phyloP scores from a whole-genome alignment of 2,797 vertebrate species.

The Muscicapa comitata region DNA sequence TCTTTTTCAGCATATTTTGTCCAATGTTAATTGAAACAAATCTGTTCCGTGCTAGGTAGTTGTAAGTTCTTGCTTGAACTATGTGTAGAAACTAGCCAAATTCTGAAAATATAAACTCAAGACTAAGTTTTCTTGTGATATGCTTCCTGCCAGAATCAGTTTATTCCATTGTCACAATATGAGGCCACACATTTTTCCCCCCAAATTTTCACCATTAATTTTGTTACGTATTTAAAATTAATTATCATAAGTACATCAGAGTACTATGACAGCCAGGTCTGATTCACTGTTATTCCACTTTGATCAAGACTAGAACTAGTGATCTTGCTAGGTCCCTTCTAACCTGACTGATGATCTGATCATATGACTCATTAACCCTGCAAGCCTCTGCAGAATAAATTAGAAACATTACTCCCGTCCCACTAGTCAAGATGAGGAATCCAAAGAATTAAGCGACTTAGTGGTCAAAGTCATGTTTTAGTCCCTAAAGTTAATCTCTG shows the following conservation, averaged over 20 bases:
- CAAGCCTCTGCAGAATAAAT: neutral
- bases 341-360: neutral
- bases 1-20: neutral
- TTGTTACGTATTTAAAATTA: neutral
- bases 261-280: neutral
- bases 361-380: neutral
- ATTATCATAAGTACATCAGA: neutral
- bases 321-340: neutral
- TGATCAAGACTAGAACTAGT: neutral
- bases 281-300: neutral
- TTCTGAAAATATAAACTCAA: neutral
- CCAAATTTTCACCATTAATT: fast-evolving
- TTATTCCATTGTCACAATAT: neutral
- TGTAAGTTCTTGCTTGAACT: neutral
- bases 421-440: neutral
- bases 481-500: neutral
- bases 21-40: neutral
- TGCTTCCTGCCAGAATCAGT: neutral
- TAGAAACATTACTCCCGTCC: neutral
- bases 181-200: neutral
- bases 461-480: neutral
- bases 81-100: fast-evolving
- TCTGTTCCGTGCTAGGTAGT: neutral
- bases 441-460: neutral
- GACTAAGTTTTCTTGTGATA: neutral